Evolutionary conservation across 2,113 vertebrate genomes (phyloP).

Genomic region (Cariama cristata): DNA sequence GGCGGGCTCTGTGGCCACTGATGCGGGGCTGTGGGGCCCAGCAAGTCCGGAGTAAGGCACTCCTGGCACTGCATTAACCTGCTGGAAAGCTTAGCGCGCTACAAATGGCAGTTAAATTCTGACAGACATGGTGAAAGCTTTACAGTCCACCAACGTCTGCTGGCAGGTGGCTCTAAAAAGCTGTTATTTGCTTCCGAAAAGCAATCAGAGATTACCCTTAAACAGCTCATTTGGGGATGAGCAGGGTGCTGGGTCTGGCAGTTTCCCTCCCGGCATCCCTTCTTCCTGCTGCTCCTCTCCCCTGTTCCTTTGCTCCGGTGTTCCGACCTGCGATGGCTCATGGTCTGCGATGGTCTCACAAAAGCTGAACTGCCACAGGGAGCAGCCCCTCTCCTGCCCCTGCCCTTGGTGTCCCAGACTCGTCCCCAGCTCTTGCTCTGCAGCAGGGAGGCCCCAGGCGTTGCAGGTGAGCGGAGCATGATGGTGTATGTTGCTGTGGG

Average conservation of each 20-base stretch:
- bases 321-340: neutral
- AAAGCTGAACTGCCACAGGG: neutral
- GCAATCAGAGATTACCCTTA: neutral
- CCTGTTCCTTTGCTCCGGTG: neutral
- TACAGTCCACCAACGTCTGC: neutral
- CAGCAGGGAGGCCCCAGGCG: neutral
- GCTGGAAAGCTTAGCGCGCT: neutral
- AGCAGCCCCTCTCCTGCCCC: neutral
- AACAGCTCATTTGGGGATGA: neutral
- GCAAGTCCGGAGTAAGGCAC: neutral
- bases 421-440: neutral
- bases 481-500: neutral
- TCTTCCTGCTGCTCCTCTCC: neutral
- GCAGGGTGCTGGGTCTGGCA: neutral
- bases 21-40: rapidly evolving
- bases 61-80: neutral
- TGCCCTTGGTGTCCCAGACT: neutral
- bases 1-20: rapidly evolving
- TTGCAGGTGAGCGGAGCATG: rapidly evolving
- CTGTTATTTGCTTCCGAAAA: neutral
- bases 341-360: neutral
- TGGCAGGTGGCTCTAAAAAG: neutral
- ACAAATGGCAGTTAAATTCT: neutral
- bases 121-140: neutral
- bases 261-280: neutral